Evolutionary conservation across 2,113 vertebrate genomes (phyloP), one percentile per base, ranked within the genome.

Genomic region (Antigone vipio): DNA sequence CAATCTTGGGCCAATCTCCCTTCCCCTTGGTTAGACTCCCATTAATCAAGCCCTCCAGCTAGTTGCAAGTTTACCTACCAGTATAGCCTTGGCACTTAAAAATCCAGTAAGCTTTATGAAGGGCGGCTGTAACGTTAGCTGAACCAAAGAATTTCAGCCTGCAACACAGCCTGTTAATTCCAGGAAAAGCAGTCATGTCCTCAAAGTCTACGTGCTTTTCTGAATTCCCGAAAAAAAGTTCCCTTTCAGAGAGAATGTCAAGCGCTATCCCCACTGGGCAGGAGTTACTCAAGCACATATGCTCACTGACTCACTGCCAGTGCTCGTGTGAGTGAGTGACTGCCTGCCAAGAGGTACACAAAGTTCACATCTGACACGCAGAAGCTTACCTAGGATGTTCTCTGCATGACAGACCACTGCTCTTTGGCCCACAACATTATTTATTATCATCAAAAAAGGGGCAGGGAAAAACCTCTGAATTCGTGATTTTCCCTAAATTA

Each of bases 211-310:
- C 2, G 5, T 89, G 86, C 60, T 81, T 81, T 95, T 30, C n/a
- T 77, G 83, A 93, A 93, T 91, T 80, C 50, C 72, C 84, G 63
- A 90, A 88, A 92, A 95, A 82, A 81, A 52, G 32, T 75, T 89
- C 19, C 60, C 40, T 88, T 96, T 85, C 73, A 68, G 77, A 78
- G 69, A 88, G 49, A 79, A 87, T 45, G 16, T 68, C 64, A 85
- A 81, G 68, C 9, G 0, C 38, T 87, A 44, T 40, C 40, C 89
- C 67, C 69, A 64, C 56, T 88, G 76, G 69, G 73, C 89, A 85
- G 69, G 66, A 96, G 24, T 60, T 56, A 85, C 77, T 93, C 60
- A 75, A 89, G 84, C 60, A 75, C 69, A 68, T 59, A 92, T 64
- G 84, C 47, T 93, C 84, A 52, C 42, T 62, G 80, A 85, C 52